Percentiles rank a stretch among this genome's conserved stretches.
These are phyloP conservation scores for Thamnaconus septentrionalis DNA, from an alignment of 2,113 vertebrate genomes.

Conservation along the genomic window DNA sequence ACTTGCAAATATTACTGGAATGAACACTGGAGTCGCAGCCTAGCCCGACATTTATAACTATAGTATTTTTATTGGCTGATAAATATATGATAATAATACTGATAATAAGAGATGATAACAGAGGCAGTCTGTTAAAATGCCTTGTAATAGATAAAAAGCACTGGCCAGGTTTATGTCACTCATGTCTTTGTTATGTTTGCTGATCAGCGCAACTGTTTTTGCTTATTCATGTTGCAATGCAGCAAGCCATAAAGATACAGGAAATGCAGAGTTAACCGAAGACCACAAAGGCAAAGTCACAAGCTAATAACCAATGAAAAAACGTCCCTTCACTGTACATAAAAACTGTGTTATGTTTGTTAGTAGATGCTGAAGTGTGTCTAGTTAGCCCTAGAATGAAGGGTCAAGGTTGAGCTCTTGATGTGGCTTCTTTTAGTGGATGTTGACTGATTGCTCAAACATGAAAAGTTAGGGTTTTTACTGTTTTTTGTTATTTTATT, in stretches of 20 bases:
- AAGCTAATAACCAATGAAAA: conserved; percentile 5
- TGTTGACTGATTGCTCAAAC: neutral
- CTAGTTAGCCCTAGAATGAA: conserved; percentile 16
- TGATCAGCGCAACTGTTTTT: no score
- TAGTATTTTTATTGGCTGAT: conserved; percentile 20
- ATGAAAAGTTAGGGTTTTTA: conserved; percentile 47
- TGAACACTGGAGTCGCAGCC: conserved; percentile 10
- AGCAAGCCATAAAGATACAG: neutral
- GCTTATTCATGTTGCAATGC: neutral
- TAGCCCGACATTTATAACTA: conserved; percentile 16
- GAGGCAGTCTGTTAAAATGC: neutral
- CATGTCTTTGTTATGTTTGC: no score
- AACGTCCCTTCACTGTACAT: conserved; percentile 23
- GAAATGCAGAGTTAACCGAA: neutral
- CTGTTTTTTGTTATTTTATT: conserved; percentile 44
- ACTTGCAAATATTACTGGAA: conserved; percentile 23
- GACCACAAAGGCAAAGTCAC: neutral
- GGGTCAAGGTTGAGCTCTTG: neutral
- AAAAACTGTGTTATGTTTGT: conserved; percentile 12
- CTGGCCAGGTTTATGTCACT: no score
- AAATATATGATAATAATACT: neutral
- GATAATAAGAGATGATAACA: no score
- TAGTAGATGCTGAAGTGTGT: conserved; percentile 31
- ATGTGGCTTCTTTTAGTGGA: neutral
- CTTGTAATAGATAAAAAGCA: neutral